A percentile compares a stretch with the other conserved stretches of the same genome.
Evolutionary conservation across 2,113 vertebrate species (phyloP).

Genomic region (Varanus salvator): DNA sequence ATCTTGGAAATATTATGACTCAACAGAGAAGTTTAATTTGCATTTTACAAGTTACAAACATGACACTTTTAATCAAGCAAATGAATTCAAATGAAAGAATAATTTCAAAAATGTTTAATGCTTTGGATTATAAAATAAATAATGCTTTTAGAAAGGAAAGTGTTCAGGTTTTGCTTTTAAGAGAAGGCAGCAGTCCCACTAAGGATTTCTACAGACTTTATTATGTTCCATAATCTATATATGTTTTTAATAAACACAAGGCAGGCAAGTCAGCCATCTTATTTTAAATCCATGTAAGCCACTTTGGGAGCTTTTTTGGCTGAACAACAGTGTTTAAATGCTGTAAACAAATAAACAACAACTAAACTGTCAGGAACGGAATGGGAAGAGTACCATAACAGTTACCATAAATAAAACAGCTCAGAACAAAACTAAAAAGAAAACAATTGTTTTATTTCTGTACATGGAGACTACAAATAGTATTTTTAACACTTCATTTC

Average conservation of each 20-base stretch:
- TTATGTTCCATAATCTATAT: constrained; percentile 58
- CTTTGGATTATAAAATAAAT: constrained; percentile 68
- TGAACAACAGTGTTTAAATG: too few relatives aligned
- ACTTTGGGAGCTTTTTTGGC: too few relatives aligned
- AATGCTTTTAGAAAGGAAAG: constrained; percentile 55
- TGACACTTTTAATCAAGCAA: constrained; percentile 49
- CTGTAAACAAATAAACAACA: not conserved
- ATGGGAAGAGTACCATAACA: constrained; percentile 48
- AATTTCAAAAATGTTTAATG: constrained; percentile 65
- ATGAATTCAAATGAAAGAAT: constrained; percentile 65
- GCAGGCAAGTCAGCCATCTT: constrained; percentile 8
- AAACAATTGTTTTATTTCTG: constrained; percentile 79
- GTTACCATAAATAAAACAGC: constrained; percentile 72
- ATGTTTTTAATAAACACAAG: constrained; percentile 60
- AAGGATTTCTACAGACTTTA: constrained; percentile 50
- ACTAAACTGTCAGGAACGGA: constrained; percentile 53
- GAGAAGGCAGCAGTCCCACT: constrained; percentile 41
- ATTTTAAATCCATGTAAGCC: too few relatives aligned
- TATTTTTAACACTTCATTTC: constrained; percentile 81
- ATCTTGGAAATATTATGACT: constrained; percentile 51
- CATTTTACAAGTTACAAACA: constrained; percentile 65
- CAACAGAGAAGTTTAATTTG: constrained; percentile 66
- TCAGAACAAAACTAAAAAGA: constrained; percentile 75
- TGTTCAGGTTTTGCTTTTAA: constrained; percentile 39
- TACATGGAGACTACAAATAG: constrained; percentile 81